Conservation (phyloP, 1,140 invertebrate species). For the Pseudomyrmex gracilis region DNA sequence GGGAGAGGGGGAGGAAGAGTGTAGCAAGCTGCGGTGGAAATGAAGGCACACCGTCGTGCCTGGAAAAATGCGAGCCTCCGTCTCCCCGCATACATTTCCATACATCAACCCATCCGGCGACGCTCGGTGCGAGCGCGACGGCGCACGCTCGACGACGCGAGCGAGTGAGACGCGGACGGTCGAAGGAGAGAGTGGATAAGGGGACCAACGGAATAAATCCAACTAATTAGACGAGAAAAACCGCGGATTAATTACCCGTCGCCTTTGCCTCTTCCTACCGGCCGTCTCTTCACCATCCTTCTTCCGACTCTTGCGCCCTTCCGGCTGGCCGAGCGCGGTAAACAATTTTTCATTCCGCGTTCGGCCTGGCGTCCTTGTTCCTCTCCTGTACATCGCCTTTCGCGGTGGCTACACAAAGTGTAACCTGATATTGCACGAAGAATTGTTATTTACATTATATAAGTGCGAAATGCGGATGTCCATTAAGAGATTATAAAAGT, state of each 20-base stretch:
- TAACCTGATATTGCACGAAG: background rate
- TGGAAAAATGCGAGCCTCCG: conserved; percentile 84
- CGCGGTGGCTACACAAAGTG: conserved; percentile 12
- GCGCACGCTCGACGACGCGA: conserved; percentile 47
- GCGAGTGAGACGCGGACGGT: conserved; percentile 53
- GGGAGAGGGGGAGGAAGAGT: conserved; percentile 44
- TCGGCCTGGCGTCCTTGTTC: conserved; percentile 43
- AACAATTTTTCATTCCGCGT: conserved; percentile 77
- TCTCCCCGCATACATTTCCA: conserved; percentile 85
- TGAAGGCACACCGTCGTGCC: conserved; percentile 80
- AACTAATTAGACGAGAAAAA: conserved; percentile 85
- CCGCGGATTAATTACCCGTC: conserved; percentile 85
- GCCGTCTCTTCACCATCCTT: conserved; percentile 55
- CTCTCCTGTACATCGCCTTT: conserved; percentile 26
- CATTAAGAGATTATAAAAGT: background rate
- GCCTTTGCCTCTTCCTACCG: conserved; percentile 75
- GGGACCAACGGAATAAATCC: conserved; percentile 84
- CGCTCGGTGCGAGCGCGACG: conserved; percentile 61
- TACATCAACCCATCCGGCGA: conserved; percentile 82
- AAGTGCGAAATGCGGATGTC: no score
- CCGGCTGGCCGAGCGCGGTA: conserved; percentile 65
- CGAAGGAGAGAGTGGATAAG: conserved; percentile 76
- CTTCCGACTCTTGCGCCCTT: conserved; percentile 52
- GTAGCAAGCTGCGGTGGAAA: conserved; percentile 79
- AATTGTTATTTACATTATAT: background rate